phyloP scores from a whole-genome alignment of 2,888 invertebrate genomes.

The Phytoseiulus persimilis region DNA sequence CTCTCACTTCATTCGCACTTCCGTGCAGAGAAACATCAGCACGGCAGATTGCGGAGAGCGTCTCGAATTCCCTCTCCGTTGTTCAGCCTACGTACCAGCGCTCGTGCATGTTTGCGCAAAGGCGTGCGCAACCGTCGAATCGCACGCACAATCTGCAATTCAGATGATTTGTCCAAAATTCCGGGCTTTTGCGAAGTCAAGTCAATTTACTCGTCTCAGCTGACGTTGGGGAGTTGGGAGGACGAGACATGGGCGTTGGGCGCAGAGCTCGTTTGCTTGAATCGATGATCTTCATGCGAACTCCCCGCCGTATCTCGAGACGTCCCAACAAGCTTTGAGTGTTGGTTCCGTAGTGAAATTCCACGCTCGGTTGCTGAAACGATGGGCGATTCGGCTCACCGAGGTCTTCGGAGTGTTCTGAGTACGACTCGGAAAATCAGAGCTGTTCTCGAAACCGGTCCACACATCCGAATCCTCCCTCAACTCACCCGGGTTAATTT shows the following conservation, averaged over 20 bases:
- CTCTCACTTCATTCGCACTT: background rate
- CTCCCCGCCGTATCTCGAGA: too few relatives aligned
- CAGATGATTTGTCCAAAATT: background rate
- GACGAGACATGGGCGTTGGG: background rate
- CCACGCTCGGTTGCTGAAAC: too few relatives aligned
- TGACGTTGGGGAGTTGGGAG: background rate
- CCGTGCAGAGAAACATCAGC: background rate
- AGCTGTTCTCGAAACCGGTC: too few relatives aligned
- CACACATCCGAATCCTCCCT: too few relatives aligned
- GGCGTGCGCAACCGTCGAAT: background rate
- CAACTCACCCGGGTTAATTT: too few relatives aligned
- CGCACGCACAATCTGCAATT: background rate
- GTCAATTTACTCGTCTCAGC: background rate
- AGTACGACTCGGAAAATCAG: too few relatives aligned
- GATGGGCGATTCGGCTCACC: too few relatives aligned
- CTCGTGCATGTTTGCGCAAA: background rate
- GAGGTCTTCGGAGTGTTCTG: too few relatives aligned
- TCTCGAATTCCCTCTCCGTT: background rate
- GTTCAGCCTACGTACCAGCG: background rate
- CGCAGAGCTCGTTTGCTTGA: too few relatives aligned
- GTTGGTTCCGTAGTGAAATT: too few relatives aligned
- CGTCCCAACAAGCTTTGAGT: too few relatives aligned
- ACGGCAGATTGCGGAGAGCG: background rate
- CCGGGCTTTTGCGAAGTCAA: background rate
- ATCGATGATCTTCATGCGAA: too few relatives aligned